Percentiles rank a stretch among this genome's conserved stretches.
Evolutionary conservation across 92 coral and sea anemone species (phyloP).

Genomic region (Siderastrea siderea): DNA sequence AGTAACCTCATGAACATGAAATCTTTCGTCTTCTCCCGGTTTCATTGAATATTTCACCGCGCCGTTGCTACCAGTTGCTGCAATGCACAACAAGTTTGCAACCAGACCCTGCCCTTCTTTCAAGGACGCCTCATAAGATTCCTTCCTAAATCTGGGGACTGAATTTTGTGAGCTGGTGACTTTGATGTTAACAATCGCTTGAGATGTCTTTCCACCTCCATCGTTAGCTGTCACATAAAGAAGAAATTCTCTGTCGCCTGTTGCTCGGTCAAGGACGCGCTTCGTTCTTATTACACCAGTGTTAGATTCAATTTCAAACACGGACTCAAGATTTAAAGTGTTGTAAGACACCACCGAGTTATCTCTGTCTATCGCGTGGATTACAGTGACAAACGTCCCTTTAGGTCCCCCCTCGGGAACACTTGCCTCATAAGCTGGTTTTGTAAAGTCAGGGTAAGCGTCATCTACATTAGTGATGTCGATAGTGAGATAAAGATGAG

Average conservation of each 20-base stretch:
- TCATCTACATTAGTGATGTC: constrained; percentile 72
- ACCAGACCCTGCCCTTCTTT: constrained; percentile 73
- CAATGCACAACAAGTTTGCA: constrained; percentile 83
- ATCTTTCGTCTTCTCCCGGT: constrained; percentile 54
- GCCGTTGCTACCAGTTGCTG: constrained; percentile 75
- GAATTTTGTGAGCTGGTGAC: constrained; percentile 46
- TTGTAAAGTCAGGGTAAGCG: constrained; percentile 71
- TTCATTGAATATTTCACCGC: constrained; percentile 71
- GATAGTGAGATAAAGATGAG: constrained; percentile 63
- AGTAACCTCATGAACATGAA: constrained; percentile 66
- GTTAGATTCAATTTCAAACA: constrained; percentile 58
- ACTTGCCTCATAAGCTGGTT: constrained; percentile 61
- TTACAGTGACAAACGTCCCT: constrained; percentile 78
- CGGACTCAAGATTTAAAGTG: constrained; percentile 16
- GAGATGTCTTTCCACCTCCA: constrained; percentile 42
- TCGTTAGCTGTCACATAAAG: constrained; percentile 56
- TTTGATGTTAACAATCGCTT: constrained; percentile 63
- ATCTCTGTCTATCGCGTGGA: constrained; percentile 82
- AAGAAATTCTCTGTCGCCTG: constrained; percentile 62
- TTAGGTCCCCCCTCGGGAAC: constrained; percentile 83
- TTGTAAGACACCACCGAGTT: constrained; percentile 42
- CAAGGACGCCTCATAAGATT: constrained; percentile 56
- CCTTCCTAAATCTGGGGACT: constrained; percentile 63
- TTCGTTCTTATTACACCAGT: constrained; percentile 82
- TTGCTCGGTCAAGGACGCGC: constrained; percentile 40